Evolutionary conservation across 2,888 invertebrate genomes (phyloP).

Genomic region (Drosophila fungiperda): DNA sequence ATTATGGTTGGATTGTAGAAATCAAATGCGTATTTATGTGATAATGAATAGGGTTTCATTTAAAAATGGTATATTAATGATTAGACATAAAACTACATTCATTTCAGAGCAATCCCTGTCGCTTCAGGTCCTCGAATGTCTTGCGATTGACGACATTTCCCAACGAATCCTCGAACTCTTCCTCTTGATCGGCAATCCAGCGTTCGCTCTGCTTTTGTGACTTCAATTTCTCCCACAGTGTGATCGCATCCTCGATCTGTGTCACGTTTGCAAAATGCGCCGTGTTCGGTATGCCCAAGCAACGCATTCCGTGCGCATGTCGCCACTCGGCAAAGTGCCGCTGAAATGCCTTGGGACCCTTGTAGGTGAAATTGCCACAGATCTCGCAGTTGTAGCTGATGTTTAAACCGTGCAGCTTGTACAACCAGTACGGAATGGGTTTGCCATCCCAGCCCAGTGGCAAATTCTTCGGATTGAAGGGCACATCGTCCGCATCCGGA

Average conservation of each 20-base stretch:
- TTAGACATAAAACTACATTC: conserved; percentile 9
- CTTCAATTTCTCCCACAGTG: conserved; percentile 99
- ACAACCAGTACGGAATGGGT: conserved; percentile 98
- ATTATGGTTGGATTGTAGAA: not conserved
- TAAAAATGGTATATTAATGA: conserved; percentile 19
- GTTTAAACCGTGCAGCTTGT: conserved; percentile 99
- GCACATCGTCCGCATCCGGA: conserved; percentile 95
- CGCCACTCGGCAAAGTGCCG: conserved; percentile 98
- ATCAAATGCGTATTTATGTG: not conserved
- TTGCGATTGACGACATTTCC: conserved; percentile 99
- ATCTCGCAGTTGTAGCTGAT: conserved; percentile 99
- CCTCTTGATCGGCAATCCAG: conserved; percentile 98
- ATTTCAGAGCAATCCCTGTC: conserved; percentile 95
- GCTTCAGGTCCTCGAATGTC: conserved; percentile 98
- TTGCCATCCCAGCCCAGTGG: conserved; percentile 99
- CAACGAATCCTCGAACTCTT: conserved; percentile 99
- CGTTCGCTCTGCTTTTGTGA: conserved; percentile 97
- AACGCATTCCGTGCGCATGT: conserved; percentile 97
- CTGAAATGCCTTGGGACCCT: conserved; percentile 99
- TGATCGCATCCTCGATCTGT: conserved; percentile 98
- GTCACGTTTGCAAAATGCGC: conserved; percentile 99
- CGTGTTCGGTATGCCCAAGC: conserved; percentile 99
- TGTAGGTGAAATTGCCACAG: conserved; percentile 99
- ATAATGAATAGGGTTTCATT: not conserved
- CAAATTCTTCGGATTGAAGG: conserved; percentile 99